Conservation (phyloP, 2,113 vertebrate species). For the Hipposideros armiger region DNA sequence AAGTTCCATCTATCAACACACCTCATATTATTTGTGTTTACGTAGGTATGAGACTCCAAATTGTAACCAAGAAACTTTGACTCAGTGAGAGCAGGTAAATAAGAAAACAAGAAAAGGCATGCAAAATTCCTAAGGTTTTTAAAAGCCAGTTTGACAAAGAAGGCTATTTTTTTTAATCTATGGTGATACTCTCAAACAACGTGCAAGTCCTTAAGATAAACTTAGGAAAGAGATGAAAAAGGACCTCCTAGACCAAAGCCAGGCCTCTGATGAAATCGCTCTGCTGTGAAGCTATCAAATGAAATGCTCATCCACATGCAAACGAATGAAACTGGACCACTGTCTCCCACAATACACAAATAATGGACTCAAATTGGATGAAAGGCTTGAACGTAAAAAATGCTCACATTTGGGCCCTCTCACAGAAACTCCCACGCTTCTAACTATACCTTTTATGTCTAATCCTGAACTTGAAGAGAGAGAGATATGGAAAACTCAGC, state of each 20-base stretch:
- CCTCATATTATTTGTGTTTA: neutral
- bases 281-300: neutral
- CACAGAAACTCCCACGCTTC: neutral
- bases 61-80: neutral
- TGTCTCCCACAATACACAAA: neutral
- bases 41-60: neutral
- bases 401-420: neutral
- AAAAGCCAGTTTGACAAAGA: conserved; percentile 9
- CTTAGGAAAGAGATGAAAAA: neutral
- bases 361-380: neutral
- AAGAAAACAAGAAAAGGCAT: neutral
- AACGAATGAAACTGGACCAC: neutral
- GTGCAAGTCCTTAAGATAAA: neutral
- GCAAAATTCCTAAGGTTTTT: neutral
- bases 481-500: neutral
- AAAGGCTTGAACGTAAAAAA: neutral
- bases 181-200: neutral
- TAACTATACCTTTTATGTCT: neutral
- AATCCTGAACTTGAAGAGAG: neutral
- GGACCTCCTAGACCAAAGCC: neutral
- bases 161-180: neutral
- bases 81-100: neutral
- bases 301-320: neutral
- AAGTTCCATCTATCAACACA: neutral
- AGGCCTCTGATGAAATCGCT: neutral